phyloP scores from a whole-genome alignment of 2,113 vertebrate species.

The Saguinus imperator region DNA sequence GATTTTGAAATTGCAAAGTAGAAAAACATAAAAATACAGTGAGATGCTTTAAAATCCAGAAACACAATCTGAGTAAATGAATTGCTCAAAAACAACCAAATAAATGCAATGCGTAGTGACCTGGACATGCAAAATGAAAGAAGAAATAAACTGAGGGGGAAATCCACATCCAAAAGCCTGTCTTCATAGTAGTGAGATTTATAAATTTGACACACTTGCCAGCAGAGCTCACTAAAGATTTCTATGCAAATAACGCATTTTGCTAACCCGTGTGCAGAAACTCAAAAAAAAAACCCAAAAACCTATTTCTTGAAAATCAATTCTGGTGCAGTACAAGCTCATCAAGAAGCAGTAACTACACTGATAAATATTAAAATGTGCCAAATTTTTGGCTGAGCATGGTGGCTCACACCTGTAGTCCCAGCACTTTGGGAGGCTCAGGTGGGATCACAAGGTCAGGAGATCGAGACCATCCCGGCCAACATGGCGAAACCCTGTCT shows the following conservation, averaged over 20 bases:
- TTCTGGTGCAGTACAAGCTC: slow-evolving; percentile 83
- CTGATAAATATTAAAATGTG: slow-evolving; percentile 89
- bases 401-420: too few species aligned
- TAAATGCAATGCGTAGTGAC: slow-evolving; percentile 55
- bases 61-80: slow-evolving; percentile 75
- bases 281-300: slow-evolving; percentile 81
- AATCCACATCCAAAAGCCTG: slow-evolving; percentile 78
- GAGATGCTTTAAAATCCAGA: slow-evolving; percentile 73
- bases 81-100: slow-evolving; percentile 67
- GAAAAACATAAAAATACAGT: slow-evolving; percentile 32
- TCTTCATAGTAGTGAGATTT: slow-evolving; percentile 78
- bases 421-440: too few species aligned
- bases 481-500: too few species aligned
- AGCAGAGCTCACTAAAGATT: slow-evolving; percentile 89
- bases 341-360: slow-evolving; percentile 79
- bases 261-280: slow-evolving; percentile 78
- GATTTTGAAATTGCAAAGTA: slow-evolving; percentile 53
- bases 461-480: too few species aligned
- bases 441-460: too few species aligned
- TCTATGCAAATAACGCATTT: slow-evolving; percentile 89
- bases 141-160: slow-evolving; percentile 76
- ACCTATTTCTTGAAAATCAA: slow-evolving; percentile 93
- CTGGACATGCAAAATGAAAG: slow-evolving; percentile 77
- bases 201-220: slow-evolving; percentile 83
- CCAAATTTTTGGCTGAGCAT: slow-evolving; percentile 71